phyloP scores from a whole-genome alignment of 2,888 invertebrate genomes.

The Aphodius sticticus region DNA sequence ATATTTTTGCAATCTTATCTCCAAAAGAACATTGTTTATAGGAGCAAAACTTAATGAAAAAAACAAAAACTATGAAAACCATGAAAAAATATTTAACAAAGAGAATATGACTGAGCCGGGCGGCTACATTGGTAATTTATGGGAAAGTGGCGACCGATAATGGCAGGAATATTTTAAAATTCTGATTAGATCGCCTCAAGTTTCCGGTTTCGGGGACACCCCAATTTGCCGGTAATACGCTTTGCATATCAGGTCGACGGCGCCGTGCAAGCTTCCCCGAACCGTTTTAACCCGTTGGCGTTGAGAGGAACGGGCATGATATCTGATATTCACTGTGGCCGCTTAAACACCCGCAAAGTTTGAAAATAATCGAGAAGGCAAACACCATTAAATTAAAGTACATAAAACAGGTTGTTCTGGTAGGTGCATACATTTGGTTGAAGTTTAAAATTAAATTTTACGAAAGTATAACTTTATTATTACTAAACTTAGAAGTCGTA shows the following conservation, averaged over 20 bases:
- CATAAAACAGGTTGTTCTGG: not conserved
- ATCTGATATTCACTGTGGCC: not conserved
- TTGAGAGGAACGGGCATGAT: not conserved
- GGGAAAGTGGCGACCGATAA: not conserved
- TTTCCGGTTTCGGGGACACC: not conserved
- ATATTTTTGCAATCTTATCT: no score
- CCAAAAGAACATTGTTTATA: no score
- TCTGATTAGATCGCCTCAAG: not conserved
- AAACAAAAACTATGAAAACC: not conserved
- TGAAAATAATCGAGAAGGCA: not conserved
- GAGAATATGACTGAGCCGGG: not conserved
- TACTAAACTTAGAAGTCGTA: no score
- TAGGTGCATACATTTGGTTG: not conserved
- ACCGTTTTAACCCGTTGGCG: not conserved
- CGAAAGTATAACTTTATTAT: no score
- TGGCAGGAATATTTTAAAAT: not conserved
- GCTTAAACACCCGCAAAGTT: not conserved
- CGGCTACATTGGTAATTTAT: not conserved
- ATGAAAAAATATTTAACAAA: not conserved
- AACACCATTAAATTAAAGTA: not conserved
- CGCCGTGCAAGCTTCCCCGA: not conserved
- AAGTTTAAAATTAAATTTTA: not conserved
- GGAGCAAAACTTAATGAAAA: no score
- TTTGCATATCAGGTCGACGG: not conserved
- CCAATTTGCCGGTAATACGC: slow-evolving; percentile 4